Percentiles rank a stretch among this genome's conserved stretches.
Evolutionary conservation across 2,888 invertebrate genomes (phyloP).

Genomic region (Ennomos quercinarius): DNA sequence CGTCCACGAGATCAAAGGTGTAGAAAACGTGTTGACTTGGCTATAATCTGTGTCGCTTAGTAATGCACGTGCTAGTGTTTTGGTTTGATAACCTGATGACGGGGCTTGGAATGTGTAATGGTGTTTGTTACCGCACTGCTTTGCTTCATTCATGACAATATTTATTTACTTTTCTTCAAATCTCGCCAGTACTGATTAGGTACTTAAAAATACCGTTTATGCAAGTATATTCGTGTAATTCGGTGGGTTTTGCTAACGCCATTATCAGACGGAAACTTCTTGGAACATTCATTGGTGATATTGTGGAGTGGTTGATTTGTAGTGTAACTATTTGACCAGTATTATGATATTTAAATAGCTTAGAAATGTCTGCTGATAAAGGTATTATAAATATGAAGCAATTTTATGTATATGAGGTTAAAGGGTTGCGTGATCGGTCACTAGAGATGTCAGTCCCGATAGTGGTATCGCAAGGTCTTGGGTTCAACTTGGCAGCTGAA

Average conservation of each 20-base stretch:
- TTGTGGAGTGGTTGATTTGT: too few species aligned
- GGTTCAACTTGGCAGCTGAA: constrained; percentile 8
- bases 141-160: too few species aligned
- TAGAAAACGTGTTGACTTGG: constrained; percentile 9
- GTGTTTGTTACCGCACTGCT: too few species aligned
- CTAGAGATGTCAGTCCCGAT: constrained; percentile 11
- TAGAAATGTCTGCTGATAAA: background rate
- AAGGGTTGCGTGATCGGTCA: constrained; percentile 22
- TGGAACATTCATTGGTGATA: too few species aligned
- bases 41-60: constrained; percentile 6
- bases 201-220: too few species aligned
- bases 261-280: too few species aligned
- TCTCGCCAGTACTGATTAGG: too few species aligned
- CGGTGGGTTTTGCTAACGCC: too few species aligned
- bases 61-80: constrained; percentile 19
- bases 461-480: constrained; percentile 11
- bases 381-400: constrained; percentile 10
- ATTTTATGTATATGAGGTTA: constrained; percentile 5
- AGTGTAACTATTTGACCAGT: too few species aligned
- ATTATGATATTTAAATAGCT: too few species aligned
- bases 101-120: background rate
- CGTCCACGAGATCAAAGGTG: constrained; percentile 26
- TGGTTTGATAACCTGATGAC: constrained; percentile 15
- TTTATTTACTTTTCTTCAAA: too few species aligned
- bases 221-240: too few species aligned